Evolutionary conservation across 2,888 invertebrate species (phyloP).

Genomic region (Amiota communis): DNA sequence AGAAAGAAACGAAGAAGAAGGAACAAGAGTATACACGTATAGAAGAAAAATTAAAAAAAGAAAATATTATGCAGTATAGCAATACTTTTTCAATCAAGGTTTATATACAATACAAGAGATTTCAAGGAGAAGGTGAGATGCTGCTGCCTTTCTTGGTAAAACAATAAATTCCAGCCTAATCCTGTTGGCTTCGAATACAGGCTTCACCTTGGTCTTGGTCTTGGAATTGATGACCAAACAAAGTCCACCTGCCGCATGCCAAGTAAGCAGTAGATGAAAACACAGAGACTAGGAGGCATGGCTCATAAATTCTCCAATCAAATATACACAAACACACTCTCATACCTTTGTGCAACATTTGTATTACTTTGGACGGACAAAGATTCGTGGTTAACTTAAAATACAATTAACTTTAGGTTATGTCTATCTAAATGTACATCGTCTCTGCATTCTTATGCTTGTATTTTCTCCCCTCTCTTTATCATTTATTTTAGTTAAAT

Average conservation of each 20-base stretch:
- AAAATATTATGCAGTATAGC: background rate
- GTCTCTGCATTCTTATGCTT: no score
- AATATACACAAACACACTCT: background rate
- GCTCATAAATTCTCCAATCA: constrained; percentile 54
- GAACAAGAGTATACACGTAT: no score
- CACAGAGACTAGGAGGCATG: background rate
- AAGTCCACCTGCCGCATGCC: no score
- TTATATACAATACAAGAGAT: background rate
- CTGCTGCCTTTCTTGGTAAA: background rate
- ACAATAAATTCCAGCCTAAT: constrained; percentile 22
- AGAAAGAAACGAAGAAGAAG: background rate
- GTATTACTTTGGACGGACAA: constrained; percentile 17
- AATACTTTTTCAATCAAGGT: constrained; percentile 55
- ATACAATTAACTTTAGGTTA: constrained; percentile 60
- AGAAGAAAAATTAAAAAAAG: background rate
- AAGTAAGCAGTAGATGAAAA: no score
- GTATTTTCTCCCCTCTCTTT: no score
- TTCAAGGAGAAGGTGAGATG: background rate
- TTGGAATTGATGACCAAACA: no score
- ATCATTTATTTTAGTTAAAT: background rate
- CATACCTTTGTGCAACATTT: constrained; percentile 43
- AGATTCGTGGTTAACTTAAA: constrained; percentile 37
- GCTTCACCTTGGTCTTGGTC: no score
- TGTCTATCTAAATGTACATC: background rate
- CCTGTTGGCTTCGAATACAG: background rate